Evolutionary conservation across 2,797 vertebrate genomes (phyloP).

Genomic region (Rhynchonycteris naso): DNA sequence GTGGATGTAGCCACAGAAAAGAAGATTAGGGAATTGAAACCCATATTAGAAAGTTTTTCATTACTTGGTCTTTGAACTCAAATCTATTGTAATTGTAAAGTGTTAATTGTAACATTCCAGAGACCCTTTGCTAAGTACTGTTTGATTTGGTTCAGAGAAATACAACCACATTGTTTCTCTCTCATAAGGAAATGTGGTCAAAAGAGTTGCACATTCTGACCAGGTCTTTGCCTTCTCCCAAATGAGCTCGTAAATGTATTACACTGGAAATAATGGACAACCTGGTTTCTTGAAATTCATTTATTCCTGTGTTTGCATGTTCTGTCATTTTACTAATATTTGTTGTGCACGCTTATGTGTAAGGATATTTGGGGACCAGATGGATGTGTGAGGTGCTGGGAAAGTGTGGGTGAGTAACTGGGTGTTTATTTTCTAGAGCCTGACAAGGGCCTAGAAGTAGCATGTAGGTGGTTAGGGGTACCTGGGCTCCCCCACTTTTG

Average conservation of each 20-base stretch:
- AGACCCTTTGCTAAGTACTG: slow-evolving; percentile 70
- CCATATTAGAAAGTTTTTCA: slow-evolving; percentile 75
- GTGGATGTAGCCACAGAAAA: slow-evolving; percentile 56
- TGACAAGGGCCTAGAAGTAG: background rate
- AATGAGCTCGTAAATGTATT: background rate
- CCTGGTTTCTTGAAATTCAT: background rate
- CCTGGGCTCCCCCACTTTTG: background rate
- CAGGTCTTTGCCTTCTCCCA: slow-evolving; percentile 8
- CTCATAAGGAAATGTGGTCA: background rate
- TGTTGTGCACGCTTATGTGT: background rate
- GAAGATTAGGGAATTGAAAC: slow-evolving; percentile 79
- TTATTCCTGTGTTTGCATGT: background rate
- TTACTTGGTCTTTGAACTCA: slow-evolving; percentile 77
- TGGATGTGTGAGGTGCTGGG: accelerated
- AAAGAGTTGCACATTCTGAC: background rate
- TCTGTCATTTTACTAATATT: background rate
- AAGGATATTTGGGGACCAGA: background rate
- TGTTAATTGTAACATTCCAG: slow-evolving; percentile 77
- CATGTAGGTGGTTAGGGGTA: background rate
- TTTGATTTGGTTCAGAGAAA: slow-evolving; percentile 73
- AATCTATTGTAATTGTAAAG: slow-evolving; percentile 77
- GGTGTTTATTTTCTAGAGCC: background rate
- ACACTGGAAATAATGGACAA: background rate
- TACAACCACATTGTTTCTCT: background rate
- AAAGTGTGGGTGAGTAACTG: background rate